Base-by-base conservation (phyloP, 2,113 vertebrate genomes). In the Elanus axillaris region DNA sequence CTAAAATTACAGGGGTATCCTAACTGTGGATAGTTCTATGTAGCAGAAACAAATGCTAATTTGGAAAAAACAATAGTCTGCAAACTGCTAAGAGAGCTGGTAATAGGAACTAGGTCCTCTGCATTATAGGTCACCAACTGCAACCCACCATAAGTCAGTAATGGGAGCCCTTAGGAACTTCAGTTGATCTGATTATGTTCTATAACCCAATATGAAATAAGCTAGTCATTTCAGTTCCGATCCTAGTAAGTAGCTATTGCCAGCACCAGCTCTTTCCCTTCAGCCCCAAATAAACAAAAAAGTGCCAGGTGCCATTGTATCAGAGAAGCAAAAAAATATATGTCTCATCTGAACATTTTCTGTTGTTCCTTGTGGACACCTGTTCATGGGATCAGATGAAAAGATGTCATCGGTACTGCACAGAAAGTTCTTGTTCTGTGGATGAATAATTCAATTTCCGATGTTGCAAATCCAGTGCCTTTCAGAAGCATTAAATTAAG, bases 401-500 rank as follows among this genome's bases (percentile, higher is more conserved):
- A 91, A 89, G 73, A 23, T 86, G 73, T 94, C 94, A 91, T 73
- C 16, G 10, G 42, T 59, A 42, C 60, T 73, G 93, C 45, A 86
- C 86, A 87, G 83, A 89, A 92, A 89, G 68, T 88, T 91, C 73
- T 94, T 97, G 25, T 87, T 91, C 93, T 76, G 42, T 11, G 13
- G 63, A 86, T 94, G 87, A 95, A 88, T 94, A 96, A 95, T 94
- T 95, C 42, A 85, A 68, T 97, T 97, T 94, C 89, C 4, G 0
- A 64, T 62, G 77, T 48, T 94, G 73, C 23, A 89, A 97, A 97
- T 94, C 86, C 80, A 93, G 40, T 72, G 62, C 25, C 62, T 94
- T 95, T 95, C 93, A 95, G 71, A 91, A 93, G 32, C 91, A 96
- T 69, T 93, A 93, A 92, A 92, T 94, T 95, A 95, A 96, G 60